Conservation (phyloP, 2,797 vertebrate genomes). For the Parauchenoglanis ngamensis region DNA sequence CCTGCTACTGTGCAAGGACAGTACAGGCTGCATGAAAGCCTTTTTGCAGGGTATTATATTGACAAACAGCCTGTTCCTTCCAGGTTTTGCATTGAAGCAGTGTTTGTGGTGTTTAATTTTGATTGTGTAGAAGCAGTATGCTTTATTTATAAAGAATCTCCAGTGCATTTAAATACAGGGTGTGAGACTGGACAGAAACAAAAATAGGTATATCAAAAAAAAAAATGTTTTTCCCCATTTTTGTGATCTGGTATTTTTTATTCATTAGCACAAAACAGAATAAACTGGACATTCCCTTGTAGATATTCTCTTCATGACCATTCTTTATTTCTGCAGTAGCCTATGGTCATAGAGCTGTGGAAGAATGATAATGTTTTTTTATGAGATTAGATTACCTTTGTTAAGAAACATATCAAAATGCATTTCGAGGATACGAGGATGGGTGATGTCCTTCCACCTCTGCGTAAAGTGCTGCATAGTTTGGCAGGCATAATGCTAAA, state of each 20-base stretch:
- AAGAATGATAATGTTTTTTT: conserved; percentile 1
- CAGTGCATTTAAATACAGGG: neutral
- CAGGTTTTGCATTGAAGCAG: neutral
- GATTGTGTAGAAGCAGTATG: neutral
- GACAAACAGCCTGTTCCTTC: neutral
- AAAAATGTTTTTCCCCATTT: neutral
- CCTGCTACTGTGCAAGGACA: neutral
- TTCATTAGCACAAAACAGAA: neutral
- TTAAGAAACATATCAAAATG: neutral
- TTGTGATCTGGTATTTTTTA: neutral
- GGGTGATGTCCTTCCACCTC: conserved; percentile 8
- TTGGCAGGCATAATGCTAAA: conserved; percentile 41
- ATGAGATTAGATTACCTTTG: neutral
- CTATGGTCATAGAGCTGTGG: neutral
- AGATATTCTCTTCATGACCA: neutral
- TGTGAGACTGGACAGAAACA: neutral
- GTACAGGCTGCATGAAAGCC: no score
- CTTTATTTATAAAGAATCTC: neutral
- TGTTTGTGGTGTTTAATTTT: neutral
- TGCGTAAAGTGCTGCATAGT: conserved; percentile 24
- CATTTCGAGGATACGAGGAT: neutral
- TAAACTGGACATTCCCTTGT: neutral
- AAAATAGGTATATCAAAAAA: neutral
- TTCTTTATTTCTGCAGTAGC: neutral
- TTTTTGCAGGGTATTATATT: neutral